Evolutionary conservation across 2,888 invertebrate genomes (phyloP).

Genomic region (Allygus modestus): DNA sequence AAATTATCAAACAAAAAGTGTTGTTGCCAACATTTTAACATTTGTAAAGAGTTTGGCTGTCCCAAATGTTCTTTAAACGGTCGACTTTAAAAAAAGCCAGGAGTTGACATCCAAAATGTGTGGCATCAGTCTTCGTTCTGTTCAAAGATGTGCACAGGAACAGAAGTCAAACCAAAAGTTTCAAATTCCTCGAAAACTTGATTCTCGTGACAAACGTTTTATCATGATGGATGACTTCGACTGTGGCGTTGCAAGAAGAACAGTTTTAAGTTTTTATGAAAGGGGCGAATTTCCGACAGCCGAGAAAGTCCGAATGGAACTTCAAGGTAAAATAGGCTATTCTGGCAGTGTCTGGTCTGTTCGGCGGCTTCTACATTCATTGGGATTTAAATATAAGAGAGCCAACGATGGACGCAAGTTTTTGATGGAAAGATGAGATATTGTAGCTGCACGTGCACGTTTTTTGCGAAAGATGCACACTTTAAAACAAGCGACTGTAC

Average conservation of each 20-base stretch:
- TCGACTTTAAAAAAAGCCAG: slow-evolving; percentile 5
- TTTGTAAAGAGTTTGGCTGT: no score
- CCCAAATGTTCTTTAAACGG: no score
- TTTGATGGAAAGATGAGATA: slow-evolving; percentile 39
- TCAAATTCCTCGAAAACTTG: neutral
- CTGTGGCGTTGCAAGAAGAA: no score
- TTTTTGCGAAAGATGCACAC: slow-evolving; percentile 36
- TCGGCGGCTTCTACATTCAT: slow-evolving; percentile 16
- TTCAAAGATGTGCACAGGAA: neutral
- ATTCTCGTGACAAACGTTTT: no score
- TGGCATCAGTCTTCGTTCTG: neutral
- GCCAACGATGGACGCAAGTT: slow-evolving; percentile 28
- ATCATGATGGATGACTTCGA: no score
- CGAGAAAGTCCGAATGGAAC: no score
- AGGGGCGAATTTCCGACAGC: no score
- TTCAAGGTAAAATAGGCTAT: slow-evolving; percentile 14
- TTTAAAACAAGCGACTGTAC: neutral
- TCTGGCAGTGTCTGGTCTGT: slow-evolving; percentile 1
- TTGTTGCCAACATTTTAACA: no score
- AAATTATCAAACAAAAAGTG: no score
- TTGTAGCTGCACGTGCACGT: neutral
- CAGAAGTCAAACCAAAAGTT: neutral
- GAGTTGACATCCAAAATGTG: slow-evolving; percentile 19
- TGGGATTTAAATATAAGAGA: slow-evolving; percentile 54
- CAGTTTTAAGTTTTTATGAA: no score